Percentiles rank a stretch among this genome's conserved stretches.
Conservation (phyloP, 2,113 vertebrate species). For the Glaucomys volans region DNA sequence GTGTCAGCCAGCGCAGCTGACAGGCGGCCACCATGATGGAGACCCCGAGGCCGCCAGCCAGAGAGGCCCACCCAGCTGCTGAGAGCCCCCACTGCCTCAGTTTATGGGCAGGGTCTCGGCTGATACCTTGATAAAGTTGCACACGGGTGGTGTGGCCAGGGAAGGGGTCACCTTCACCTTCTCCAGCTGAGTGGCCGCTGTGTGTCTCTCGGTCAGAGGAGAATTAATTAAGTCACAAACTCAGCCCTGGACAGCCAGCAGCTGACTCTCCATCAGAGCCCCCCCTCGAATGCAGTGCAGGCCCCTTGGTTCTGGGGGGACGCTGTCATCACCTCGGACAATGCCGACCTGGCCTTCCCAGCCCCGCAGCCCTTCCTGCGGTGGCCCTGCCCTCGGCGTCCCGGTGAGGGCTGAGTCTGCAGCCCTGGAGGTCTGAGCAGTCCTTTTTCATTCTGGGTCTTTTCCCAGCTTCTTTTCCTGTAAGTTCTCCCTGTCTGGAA, state of each 20-base stretch:
- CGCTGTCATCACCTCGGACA: constrained; percentile 46
- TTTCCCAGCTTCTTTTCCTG: constrained; percentile 89
- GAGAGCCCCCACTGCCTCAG: constrained; percentile 65
- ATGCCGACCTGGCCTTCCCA: constrained; percentile 73
- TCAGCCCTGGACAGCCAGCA: constrained; percentile 56
- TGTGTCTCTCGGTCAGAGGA: not conserved
- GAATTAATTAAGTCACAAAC: constrained; percentile 66
- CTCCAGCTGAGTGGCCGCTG: constrained; percentile 73
- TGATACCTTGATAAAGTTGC: constrained; percentile 81
- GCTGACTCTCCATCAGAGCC: not conserved
- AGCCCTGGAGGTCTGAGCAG: constrained; percentile 79
- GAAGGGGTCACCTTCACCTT: constrained; percentile 71
- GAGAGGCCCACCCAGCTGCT: constrained; percentile 83
- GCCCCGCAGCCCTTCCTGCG: not conserved
- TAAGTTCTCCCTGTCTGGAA: constrained; percentile 91
- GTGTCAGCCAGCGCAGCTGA: constrained; percentile 88
- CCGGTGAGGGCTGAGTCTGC: constrained; percentile 67
- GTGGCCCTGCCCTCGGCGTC: not conserved
- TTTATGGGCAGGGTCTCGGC: constrained; percentile 81
- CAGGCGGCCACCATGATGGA: constrained; percentile 84
- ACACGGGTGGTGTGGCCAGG: too few species aligned
- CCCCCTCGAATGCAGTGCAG: not conserved
- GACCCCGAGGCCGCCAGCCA: constrained; percentile 76
- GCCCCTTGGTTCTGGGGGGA: not conserved
- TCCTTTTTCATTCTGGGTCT: constrained; percentile 84